Evolutionary conservation across 2,888 invertebrate species (phyloP).

Genomic region (Zeuzera pyrina): DNA sequence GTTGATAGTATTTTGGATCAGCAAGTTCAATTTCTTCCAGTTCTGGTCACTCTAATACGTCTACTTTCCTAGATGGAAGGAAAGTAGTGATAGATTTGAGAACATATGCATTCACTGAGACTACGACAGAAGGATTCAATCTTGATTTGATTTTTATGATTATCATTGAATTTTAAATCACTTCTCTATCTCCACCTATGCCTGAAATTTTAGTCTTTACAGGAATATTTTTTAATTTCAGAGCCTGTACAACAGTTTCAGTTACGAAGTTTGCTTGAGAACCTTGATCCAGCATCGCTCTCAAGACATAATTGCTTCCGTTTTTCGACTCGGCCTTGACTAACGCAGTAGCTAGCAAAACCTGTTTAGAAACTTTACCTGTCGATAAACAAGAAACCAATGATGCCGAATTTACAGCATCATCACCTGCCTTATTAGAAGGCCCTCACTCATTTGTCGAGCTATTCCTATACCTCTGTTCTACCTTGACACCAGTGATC

Average conservation of each 20-base stretch:
- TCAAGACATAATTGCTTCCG: constrained; percentile 6
- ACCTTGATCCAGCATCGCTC: constrained; percentile 20
- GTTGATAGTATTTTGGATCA: too few relatives aligned
- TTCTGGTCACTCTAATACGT: too few relatives aligned
- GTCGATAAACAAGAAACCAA: too few relatives aligned
- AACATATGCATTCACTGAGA: neutral
- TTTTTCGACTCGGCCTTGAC: constrained; percentile 10
- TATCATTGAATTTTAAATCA: neutral
- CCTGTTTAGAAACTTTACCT: too few relatives aligned
- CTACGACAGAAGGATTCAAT: neutral
- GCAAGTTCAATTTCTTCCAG: neutral
- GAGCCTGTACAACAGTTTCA: too few relatives aligned
- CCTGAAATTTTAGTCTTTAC: neutral
- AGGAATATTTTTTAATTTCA: too few relatives aligned
- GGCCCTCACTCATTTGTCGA: too few relatives aligned
- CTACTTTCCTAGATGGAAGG: neutral
- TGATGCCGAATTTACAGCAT: too few relatives aligned
- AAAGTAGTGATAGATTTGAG: neutral
- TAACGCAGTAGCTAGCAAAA: constrained; percentile 12
- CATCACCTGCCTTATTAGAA: too few relatives aligned
- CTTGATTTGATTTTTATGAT: neutral
- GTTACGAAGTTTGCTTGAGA: constrained; percentile 19
- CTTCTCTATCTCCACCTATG: neutral
- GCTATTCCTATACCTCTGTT: too few relatives aligned
- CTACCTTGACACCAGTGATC: too few relatives aligned